Evolutionary conservation across 2,797 vertebrate genomes (phyloP).

Genomic region (Chrysolophus pictus): DNA sequence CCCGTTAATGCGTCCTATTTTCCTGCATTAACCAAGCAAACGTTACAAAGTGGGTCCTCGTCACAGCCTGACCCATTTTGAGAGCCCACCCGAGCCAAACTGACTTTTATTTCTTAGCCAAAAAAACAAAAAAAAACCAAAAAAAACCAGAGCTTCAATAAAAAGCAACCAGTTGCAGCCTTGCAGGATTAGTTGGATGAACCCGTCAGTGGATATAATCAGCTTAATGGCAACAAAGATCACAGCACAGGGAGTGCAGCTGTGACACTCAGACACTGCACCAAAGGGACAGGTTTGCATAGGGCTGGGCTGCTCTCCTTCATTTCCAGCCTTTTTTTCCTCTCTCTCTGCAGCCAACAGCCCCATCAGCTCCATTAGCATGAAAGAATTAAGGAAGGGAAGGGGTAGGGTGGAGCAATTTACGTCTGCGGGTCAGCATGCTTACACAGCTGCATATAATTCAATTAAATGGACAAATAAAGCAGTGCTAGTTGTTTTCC

Average conservation of each 20-base stretch:
- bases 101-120: background rate
- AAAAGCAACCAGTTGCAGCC: constrained; percentile 56
- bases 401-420: constrained; percentile 71
- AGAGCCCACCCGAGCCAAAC: constrained; percentile 7
- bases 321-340: constrained; percentile 25
- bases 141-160: background rate
- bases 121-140: background rate
- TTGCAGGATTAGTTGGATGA: constrained; percentile 62
- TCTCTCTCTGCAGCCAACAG: constrained; percentile 48
- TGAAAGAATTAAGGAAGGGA: constrained; percentile 66
- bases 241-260: constrained; percentile 47
- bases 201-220: constrained; percentile 55
- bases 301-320: background rate
- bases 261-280: constrained; percentile 45
- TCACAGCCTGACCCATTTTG: background rate
- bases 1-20: background rate
- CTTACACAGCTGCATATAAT: constrained; percentile 70
- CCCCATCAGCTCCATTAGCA: constrained; percentile 63
- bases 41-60: background rate
- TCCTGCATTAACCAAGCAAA: background rate
- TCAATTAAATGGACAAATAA: constrained; percentile 80
- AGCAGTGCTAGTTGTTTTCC: constrained; percentile 73
- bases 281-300: background rate
- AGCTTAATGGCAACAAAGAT: constrained; percentile 72
- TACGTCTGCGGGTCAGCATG: constrained; percentile 61